phyloP scores from a whole-genome alignment of 2,888 invertebrate species.

The Dexiosoma caninum region DNA sequence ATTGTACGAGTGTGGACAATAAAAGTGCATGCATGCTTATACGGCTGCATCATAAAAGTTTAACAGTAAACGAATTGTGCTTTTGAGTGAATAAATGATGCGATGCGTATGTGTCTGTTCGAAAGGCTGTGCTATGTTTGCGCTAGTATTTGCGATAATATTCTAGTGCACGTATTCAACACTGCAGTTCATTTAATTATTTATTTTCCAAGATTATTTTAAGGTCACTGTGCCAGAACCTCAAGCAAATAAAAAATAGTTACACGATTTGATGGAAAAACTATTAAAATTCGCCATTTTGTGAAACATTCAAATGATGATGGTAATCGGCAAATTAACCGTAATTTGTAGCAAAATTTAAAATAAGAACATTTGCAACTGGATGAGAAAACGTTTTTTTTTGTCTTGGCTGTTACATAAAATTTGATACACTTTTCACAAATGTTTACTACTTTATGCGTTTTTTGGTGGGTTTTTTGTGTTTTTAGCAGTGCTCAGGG shows the following conservation, averaged over 20 bases:
- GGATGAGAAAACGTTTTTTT: too few relatives aligned
- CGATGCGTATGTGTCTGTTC: neutral
- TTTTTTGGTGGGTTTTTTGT: too few relatives aligned
- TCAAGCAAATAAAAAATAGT: slow-evolving; percentile 1
- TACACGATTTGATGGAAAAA: neutral
- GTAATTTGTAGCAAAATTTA: too few relatives aligned
- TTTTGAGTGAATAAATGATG: neutral
- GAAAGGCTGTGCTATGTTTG: neutral
- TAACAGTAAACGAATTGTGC: slow-evolving; percentile 18
- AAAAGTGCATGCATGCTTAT: slow-evolving; percentile 25
- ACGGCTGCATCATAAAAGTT: slow-evolving; percentile 50
- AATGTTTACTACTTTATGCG: too few relatives aligned
- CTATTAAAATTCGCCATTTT: neutral
- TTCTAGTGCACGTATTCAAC: slow-evolving; percentile 18
- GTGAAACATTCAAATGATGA: neutral
- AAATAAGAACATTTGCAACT: too few relatives aligned
- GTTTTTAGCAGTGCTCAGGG: too few relatives aligned
- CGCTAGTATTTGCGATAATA: neutral
- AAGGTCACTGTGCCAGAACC: slow-evolving; percentile 15
- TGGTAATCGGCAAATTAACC: neutral
- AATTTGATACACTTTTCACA: too few relatives aligned
- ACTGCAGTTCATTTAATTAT: slow-evolving; percentile 33
- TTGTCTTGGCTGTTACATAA: too few relatives aligned
- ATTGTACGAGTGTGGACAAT: slow-evolving; percentile 46
- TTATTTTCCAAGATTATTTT: slow-evolving; percentile 1